These are phyloP conservation scores for Dryocosmus kuriphilus DNA, from an alignment of 2,888 invertebrate species.

Conservation along the genomic window DNA sequence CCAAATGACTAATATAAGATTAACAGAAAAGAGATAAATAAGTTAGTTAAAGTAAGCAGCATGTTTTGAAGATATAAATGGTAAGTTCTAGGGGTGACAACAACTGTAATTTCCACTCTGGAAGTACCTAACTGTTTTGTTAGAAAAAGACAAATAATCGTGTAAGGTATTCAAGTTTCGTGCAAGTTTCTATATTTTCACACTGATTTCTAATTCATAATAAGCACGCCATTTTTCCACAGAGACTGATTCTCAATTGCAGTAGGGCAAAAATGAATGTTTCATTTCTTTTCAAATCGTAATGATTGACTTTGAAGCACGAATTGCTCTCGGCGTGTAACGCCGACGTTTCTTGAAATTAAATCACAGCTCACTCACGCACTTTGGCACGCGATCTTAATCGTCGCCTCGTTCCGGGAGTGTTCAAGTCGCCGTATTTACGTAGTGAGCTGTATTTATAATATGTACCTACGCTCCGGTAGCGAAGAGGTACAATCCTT, in stretches of 20 bases:
- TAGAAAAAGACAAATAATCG: background rate
- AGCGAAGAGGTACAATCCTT: constrained; percentile 59
- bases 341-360: constrained; percentile 43
- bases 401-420: constrained; percentile 42
- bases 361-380: constrained; percentile 41
- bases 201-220: constrained; percentile 27
- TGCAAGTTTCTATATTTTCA: constrained; percentile 15
- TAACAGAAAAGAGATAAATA: background rate
- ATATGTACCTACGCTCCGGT: constrained; percentile 57
- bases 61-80: background rate
- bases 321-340: constrained; percentile 39
- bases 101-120: background rate
- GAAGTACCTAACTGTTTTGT: background rate
- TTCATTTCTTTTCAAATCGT: constrained; percentile 5
- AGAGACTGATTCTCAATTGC: constrained; percentile 17
- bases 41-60: background rate
- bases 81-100: background rate
- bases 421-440: constrained; percentile 31
- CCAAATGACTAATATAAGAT: no score
- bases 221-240: constrained; percentile 27
- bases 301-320: constrained; percentile 17
- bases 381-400: constrained; percentile 41
- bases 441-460: constrained; percentile 41
- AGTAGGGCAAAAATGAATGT: constrained; percentile 17
- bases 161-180: background rate